Evolutionary conservation across 2,797 vertebrate genomes (phyloP).

Genomic region (Lutra lutra): DNA sequence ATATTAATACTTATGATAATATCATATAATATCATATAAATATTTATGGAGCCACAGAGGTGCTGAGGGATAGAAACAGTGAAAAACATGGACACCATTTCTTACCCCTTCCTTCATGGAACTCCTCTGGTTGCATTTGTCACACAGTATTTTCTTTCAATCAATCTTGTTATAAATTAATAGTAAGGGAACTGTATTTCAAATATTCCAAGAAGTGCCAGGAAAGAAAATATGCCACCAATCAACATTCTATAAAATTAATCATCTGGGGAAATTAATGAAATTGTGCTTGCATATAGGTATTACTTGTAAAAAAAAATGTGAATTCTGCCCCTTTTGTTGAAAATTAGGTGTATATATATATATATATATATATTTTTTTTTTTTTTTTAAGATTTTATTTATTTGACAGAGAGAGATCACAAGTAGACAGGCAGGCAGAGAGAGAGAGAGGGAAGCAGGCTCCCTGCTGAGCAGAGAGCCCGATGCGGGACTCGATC

Average conservation of each 20-base stretch:
- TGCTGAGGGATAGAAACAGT: not conserved
- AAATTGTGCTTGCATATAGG: constrained; percentile 21
- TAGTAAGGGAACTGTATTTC: not conserved
- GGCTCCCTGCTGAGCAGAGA: no score
- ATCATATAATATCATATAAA: not conserved
- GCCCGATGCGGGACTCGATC: no score
- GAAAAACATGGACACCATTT: not conserved
- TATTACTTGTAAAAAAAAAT: not conserved
- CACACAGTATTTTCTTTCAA: not conserved
- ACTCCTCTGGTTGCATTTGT: not conserved
- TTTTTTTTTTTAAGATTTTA: no score
- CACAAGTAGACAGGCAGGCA: no score
- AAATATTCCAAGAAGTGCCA: constrained; percentile 1
- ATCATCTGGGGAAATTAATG: constrained; percentile 24
- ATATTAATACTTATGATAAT: not conserved
- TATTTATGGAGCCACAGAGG: not conserved
- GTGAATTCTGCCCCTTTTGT: not conserved
- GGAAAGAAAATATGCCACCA: constrained; percentile 29
- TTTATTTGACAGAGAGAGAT: no score
- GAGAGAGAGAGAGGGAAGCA: no score
- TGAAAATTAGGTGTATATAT: not conserved
- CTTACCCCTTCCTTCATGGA: not conserved
- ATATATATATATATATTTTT: no score
- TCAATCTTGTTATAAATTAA: not conserved
- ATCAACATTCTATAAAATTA: constrained; percentile 15